A percentile compares a stretch with the other conserved stretches of the same genome.
Conservation (phyloP, 2,797 vertebrate genomes). For the Falco peregrinus region DNA sequence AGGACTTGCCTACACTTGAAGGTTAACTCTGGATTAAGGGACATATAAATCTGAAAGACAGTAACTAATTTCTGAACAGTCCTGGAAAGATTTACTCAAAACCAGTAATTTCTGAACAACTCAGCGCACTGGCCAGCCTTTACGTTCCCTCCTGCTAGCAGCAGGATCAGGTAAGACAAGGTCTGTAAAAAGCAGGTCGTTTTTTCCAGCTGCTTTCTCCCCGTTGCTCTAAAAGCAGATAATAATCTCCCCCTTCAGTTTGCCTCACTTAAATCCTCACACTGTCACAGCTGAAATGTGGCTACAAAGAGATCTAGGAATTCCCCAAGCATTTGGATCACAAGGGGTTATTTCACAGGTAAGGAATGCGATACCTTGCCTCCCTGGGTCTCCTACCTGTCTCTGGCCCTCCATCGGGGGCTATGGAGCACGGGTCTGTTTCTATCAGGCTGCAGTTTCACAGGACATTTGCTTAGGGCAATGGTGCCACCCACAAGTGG, state of each 20-base stretch:
- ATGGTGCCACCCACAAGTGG: background rate
- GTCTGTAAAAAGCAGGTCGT: background rate
- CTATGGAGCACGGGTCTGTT: fast-evolving
- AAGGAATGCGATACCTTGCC: background rate
- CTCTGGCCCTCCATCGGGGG: background rate
- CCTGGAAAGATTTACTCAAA: background rate
- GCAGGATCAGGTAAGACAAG: background rate
- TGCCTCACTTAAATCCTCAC: background rate
- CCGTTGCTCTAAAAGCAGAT: background rate
- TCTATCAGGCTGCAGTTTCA: background rate
- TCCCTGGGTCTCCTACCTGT: background rate
- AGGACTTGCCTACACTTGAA: conserved; percentile 21
- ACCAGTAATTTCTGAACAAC: background rate
- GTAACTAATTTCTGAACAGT: background rate
- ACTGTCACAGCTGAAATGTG: background rate
- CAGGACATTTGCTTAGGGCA: fast-evolving
- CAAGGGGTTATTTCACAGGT: background rate
- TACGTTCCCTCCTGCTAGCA: background rate
- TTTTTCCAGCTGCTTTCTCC: background rate
- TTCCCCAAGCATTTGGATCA: background rate
- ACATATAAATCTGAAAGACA: background rate
- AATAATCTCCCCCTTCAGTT: background rate
- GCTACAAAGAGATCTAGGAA: conserved; percentile 24
- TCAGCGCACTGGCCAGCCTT: fast-evolving
- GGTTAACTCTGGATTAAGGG: background rate